phyloP scores from a whole-genome alignment of 2,113 vertebrate species.

The Mustela nigripes region DNA sequence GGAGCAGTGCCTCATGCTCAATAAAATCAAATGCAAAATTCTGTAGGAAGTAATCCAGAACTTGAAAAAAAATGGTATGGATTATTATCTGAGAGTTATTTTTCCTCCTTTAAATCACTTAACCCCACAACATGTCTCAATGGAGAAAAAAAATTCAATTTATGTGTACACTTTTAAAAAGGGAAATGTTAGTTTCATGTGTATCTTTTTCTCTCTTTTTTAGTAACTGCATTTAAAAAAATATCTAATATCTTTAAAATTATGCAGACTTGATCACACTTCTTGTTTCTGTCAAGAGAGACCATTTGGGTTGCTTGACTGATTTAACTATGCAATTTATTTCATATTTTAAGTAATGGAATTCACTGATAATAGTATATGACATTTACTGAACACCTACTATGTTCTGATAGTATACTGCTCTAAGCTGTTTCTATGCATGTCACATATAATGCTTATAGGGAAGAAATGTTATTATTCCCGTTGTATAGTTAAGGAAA shows the following conservation, averaged over 20 bases:
- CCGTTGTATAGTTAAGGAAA: not conserved
- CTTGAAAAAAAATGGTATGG: not conserved
- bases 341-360: not conserved
- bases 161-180: not conserved
- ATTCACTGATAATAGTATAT: not conserved
- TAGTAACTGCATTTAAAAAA: not conserved
- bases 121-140: not conserved
- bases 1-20: not conserved
- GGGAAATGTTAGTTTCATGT: not conserved
- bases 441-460: not conserved
- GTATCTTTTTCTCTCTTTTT: not conserved
- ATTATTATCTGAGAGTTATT: not conserved
- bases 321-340: not conserved
- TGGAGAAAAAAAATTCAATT: not conserved
- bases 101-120: slow-evolving; percentile 15
- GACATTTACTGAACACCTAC: not conserved
- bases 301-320: not conserved
- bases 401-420: not conserved
- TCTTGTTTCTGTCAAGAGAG: not conserved
- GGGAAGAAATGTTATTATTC: not conserved
- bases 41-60: not conserved
- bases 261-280: not conserved
- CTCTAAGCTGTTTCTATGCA: not conserved
- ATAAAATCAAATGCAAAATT: not conserved
- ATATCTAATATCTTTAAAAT: not conserved